Evolutionary conservation across 2,888 invertebrate species (phyloP).

Genomic region (Zaprionus lineosus): DNA sequence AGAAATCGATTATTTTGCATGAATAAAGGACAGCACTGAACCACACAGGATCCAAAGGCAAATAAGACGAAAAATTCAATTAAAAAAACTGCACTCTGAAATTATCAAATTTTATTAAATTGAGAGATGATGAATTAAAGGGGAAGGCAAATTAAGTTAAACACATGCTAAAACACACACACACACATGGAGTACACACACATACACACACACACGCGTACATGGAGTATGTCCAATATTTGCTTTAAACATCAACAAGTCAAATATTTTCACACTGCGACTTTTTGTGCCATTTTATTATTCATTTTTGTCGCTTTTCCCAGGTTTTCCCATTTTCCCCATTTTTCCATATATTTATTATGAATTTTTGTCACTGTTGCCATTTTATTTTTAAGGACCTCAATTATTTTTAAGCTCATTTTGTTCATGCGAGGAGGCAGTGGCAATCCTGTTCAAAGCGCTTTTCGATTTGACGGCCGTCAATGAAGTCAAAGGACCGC

Average conservation of each 20-base stretch:
- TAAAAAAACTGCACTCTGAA: slow-evolving; percentile 21
- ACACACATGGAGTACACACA: background rate
- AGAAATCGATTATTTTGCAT: slow-evolving; percentile 29
- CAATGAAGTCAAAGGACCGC: background rate
- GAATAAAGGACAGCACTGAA: background rate
- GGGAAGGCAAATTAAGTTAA: slow-evolving; percentile 29
- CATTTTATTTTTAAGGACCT: slow-evolving; percentile 57
- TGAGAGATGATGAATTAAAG: slow-evolving; percentile 7
- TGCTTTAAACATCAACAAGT: slow-evolving; percentile 61
- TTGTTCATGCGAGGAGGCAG: slow-evolving; percentile 18
- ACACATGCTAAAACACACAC: slow-evolving; percentile 19
- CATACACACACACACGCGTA: slow-evolving; percentile 1
- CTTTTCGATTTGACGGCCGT: slow-evolving; percentile 30
- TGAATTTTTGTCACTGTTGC: slow-evolving; percentile 14
- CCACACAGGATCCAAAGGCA: slow-evolving; percentile 15
- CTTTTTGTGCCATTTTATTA: too few relatives aligned
- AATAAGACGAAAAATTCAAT: slow-evolving; percentile 49
- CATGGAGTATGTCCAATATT: slow-evolving; percentile 24
- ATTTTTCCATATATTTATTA: slow-evolving; percentile 9
- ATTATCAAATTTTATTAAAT: slow-evolving; percentile 40
- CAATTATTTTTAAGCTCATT: slow-evolving; percentile 31
- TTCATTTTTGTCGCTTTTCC: background rate
- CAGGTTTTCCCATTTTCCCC: background rate
- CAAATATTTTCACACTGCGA: slow-evolving; percentile 28
- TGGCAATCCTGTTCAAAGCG: slow-evolving; percentile 23